Evolutionary conservation across 2,797 vertebrate genomes (phyloP).

Genomic region (Martes flavigula): DNA sequence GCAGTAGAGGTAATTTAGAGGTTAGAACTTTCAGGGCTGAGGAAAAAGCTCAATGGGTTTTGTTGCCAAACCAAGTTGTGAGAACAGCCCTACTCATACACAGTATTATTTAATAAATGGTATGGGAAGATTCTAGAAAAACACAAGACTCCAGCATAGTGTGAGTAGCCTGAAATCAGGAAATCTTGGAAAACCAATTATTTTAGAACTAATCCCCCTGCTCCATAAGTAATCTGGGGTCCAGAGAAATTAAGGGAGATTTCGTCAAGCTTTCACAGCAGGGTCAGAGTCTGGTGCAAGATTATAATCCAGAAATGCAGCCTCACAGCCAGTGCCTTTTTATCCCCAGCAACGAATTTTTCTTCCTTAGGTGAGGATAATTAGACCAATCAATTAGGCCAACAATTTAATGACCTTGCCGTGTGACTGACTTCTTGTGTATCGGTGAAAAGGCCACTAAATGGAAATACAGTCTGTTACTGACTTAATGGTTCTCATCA

Average conservation of each 20-base stretch:
- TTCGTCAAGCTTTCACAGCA: neutral
- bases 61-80: neutral
- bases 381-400: neutral
- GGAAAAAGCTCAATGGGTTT: neutral
- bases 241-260: neutral
- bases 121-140: neutral
- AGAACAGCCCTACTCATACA: neutral
- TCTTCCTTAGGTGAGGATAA: neutral
- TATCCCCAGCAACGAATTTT: neutral
- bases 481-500: neutral
- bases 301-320: slow-evolving; percentile 21
- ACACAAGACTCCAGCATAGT: neutral
- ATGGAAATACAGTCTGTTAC: neutral
- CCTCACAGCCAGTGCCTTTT: neutral
- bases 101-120: neutral
- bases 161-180: neutral
- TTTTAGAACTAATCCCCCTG: neutral
- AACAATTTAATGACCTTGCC: neutral
- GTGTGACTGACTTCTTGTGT: neutral
- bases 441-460: neutral
- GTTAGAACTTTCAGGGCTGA: neutral
- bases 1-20: neutral
- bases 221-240: neutral
- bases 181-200: neutral
- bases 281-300: neutral